These are phyloP conservation scores for Limnephilus marmoratus DNA, from an alignment of 2,888 invertebrate species.

Conservation along the genomic window DNA sequence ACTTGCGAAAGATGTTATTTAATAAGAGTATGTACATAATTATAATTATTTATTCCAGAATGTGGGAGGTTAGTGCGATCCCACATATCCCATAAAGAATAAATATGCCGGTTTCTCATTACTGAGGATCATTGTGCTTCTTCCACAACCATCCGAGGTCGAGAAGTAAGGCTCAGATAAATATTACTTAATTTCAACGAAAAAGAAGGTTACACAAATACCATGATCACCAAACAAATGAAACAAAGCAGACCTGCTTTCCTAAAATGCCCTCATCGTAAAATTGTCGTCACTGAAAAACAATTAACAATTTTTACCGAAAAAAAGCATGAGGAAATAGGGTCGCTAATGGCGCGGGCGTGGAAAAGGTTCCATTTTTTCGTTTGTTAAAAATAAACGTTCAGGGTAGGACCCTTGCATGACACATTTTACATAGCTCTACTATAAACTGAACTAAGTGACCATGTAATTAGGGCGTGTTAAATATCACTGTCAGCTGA, in stretches of 20 bases:
- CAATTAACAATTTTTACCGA: neutral
- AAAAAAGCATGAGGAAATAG: neutral
- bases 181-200: too few relatives aligned
- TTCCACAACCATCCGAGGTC: too few relatives aligned
- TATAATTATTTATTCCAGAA: too few relatives aligned
- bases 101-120: too few relatives aligned
- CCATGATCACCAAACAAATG: neutral
- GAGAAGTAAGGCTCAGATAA: too few relatives aligned
- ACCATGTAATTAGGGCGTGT: slow-evolving; percentile 29
- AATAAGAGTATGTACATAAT: too few relatives aligned
- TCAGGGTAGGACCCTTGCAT: neutral
- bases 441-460: neutral
- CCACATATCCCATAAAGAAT: too few relatives aligned
- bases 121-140: too few relatives aligned
- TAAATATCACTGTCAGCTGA: slow-evolving; percentile 28
- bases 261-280: neutral
- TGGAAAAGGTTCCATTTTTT: neutral
- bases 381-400: neutral
- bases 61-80: too few relatives aligned
- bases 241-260: neutral
- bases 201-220: neutral
- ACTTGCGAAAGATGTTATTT: neutral
- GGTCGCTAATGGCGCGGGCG: slow-evolving; percentile 3
- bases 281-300: neutral
- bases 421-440: neutral